Percentiles rank a stretch among this genome's conserved stretches.
Conservation (phyloP, 2,797 vertebrate genomes). For the Saxicola maurus region DNA sequence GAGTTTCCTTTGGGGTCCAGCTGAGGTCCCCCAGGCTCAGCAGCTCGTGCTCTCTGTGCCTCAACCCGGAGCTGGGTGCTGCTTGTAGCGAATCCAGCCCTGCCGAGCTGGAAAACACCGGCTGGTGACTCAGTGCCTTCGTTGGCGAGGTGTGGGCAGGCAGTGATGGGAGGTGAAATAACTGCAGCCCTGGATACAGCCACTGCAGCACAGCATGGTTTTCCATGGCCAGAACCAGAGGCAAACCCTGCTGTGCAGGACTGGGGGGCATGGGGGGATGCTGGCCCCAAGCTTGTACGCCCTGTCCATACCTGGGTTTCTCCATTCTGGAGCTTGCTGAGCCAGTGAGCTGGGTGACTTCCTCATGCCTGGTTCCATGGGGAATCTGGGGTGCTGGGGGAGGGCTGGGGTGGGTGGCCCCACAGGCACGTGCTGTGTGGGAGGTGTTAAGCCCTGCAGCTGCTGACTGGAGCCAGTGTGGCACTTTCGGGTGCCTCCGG, state of each 20-base stretch:
- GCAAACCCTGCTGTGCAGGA: background rate
- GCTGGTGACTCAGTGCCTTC: conserved; percentile 14
- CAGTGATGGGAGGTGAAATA: conserved; percentile 1
- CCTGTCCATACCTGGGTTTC: rapidly evolving
- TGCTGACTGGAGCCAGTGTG: background rate
- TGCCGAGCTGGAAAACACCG: background rate
- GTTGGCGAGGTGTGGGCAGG: conserved; percentile 27
- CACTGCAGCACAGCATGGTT: background rate
- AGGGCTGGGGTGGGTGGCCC: background rate
- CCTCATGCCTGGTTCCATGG: background rate
- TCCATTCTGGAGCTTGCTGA: rapidly evolving
- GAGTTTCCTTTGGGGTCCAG: background rate
- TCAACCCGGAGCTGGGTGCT: background rate
- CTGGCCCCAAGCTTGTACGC: rapidly evolving
- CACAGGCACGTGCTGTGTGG: background rate
- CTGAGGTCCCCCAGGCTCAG: background rate
- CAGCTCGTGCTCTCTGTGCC: rapidly evolving
- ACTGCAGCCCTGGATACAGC: conserved; percentile 9
- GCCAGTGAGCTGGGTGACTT: background rate
- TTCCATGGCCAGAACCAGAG: background rate
- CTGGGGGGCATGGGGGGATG: rapidly evolving
- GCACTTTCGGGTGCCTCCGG: background rate
- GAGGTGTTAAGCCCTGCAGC: background rate
- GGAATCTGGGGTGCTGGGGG: background rate
- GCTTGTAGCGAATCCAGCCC: background rate